Conservation (phyloP, 35 echinoderm and acorn worm species). For the Heliocidaris erythrogramma region DNA sequence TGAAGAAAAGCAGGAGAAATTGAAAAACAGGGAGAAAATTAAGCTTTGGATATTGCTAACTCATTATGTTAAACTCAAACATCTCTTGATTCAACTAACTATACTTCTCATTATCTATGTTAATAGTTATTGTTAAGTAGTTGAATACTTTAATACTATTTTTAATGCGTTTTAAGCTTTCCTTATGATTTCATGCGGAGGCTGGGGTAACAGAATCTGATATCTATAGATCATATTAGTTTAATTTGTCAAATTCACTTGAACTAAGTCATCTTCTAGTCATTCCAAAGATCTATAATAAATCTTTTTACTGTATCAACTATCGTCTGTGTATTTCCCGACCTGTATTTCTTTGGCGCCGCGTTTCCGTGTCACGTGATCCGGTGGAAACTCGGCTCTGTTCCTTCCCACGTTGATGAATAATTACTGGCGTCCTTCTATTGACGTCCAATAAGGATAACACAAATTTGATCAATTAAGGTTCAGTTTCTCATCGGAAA, state of each 20-base stretch:
- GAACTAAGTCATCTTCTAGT: background rate
- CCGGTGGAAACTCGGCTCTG: background rate
- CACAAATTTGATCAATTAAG: background rate
- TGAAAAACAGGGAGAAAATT: too few relatives aligned
- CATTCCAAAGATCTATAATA: background rate
- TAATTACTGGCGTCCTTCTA: background rate
- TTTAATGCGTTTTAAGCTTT: too few relatives aligned
- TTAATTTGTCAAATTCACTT: background rate
- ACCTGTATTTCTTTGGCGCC: constrained; percentile 1
- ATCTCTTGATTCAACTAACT: too few relatives aligned
- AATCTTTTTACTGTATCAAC: background rate
- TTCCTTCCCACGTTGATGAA: background rate
- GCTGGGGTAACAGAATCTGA: background rate
- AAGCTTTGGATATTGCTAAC: too few relatives aligned
- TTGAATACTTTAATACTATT: too few relatives aligned
- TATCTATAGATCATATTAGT: background rate
- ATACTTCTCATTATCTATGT: too few relatives aligned
- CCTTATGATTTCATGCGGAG: too few relatives aligned
- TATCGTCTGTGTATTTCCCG: background rate
- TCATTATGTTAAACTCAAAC: too few relatives aligned
- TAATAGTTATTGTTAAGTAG: too few relatives aligned
- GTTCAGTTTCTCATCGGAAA: background rate
- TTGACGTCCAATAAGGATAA: background rate
- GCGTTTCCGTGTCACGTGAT: background rate
- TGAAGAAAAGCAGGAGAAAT: too few relatives aligned